These are phyloP conservation scores for Helleia helle DNA, from an alignment of 2,888 invertebrate species.

Conservation along the genomic window DNA sequence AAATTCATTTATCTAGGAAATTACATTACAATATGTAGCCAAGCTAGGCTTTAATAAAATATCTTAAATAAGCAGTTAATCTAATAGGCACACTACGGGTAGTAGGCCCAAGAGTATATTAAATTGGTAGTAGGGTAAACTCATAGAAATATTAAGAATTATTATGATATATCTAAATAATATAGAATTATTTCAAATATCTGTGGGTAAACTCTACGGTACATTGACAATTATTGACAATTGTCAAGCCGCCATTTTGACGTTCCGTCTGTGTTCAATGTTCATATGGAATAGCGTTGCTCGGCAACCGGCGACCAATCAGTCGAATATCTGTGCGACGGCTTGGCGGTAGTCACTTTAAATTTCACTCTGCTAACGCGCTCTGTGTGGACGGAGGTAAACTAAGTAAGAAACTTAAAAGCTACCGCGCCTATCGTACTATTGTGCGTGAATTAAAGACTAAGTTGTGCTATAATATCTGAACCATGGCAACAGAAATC, in stretches of 20 bases:
- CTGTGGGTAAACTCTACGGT: no score
- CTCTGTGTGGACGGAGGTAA: slow-evolving; percentile 26
- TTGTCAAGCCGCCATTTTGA: slow-evolving; percentile 39
- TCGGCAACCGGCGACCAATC: slow-evolving; percentile 33
- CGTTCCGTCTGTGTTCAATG: slow-evolving; percentile 19
- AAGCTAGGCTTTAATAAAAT: no score
- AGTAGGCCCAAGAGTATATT: no score
- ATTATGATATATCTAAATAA: no score
- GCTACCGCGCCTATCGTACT: slow-evolving; percentile 11
- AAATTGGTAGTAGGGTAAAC: no score
- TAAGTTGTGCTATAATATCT: slow-evolving; percentile 23
- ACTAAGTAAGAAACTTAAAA: slow-evolving; percentile 14
- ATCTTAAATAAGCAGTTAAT: no score
- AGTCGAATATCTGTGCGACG: slow-evolving; percentile 29
- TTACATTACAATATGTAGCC: no score
- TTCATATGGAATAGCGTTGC: slow-evolving; percentile 33
- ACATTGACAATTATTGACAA: no score
- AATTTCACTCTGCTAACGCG: slow-evolving; percentile 24
- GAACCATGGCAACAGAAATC: slow-evolving; percentile 84
- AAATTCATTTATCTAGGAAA: no score
- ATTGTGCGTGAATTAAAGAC: slow-evolving; percentile 30
- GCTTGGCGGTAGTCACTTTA: slow-evolving; percentile 23
- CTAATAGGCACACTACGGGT: no score
- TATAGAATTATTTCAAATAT: no score
- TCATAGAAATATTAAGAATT: no score